These are phyloP conservation scores for Eupithecia subumbrata DNA, from an alignment of 2,888 invertebrate genomes.

Conservation along the genomic window DNA sequence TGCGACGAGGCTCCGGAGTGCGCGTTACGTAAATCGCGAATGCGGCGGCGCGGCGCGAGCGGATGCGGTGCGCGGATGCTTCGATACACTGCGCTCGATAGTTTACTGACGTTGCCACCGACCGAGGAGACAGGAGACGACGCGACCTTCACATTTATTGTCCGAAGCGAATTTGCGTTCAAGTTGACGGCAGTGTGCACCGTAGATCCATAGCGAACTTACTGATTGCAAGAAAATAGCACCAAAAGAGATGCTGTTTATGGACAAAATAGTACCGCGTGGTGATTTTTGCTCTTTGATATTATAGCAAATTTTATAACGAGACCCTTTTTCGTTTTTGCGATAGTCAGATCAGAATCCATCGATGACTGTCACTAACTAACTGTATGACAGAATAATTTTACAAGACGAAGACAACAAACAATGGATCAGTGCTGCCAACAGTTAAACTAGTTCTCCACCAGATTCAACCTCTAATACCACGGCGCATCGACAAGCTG, in stretches of 20 bases:
- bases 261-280: background rate
- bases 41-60: constrained; percentile 23
- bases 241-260: background rate
- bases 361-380: no score
- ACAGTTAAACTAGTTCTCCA: no score
- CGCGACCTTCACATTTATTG: constrained; percentile 69
- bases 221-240: background rate
- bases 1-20: constrained; percentile 27
- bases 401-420: no score
- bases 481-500: no score
- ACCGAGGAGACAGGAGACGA: constrained; percentile 43
- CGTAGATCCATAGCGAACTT: background rate
- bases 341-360: no score
- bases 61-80: constrained; percentile 29
- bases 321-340: no score
- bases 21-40: constrained; percentile 50
- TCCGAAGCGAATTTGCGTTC: constrained; percentile 59
- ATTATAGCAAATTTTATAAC: no score
- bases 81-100: constrained; percentile 41
- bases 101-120: constrained; percentile 38
- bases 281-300: background rate
- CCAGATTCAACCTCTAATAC: no score
- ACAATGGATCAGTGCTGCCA: no score
- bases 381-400: no score
- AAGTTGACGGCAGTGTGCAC: background rate